phyloP scores from a whole-genome alignment of 2,797 vertebrate species.

The Sebastes alutus region DNA sequence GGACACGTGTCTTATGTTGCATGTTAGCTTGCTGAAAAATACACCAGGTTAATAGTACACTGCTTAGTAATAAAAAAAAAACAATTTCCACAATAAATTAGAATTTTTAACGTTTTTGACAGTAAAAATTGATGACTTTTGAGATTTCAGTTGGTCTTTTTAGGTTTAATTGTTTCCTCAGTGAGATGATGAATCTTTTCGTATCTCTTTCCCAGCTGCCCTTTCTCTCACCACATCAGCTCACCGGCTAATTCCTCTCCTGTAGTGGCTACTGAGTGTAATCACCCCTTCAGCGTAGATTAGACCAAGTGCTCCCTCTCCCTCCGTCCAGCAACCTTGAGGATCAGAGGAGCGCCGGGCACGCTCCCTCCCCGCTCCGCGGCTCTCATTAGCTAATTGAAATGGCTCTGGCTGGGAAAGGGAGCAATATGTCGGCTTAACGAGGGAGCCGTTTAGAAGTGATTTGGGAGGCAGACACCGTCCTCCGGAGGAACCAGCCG shows the following conservation, averaged over 20 bases:
- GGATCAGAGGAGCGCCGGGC: conserved; percentile 4
- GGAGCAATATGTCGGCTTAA: conserved; percentile 60
- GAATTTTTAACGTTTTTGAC: neutral
- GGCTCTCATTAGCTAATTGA: conserved; percentile 69
- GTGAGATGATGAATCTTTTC: neutral
- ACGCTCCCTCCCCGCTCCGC: neutral
- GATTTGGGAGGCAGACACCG: conserved; percentile 48
- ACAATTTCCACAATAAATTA: neutral
- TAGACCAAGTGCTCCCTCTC: neutral
- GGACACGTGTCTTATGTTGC: neutral
- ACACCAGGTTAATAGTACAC: neutral
- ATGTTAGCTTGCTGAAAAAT: neutral
- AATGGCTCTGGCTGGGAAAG: conserved; percentile 40
- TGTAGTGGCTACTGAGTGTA: conserved; percentile 46
- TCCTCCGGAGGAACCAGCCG: neutral
- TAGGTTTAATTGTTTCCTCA: neutral
- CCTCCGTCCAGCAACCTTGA: conserved; percentile 34
- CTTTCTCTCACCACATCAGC: conserved; percentile 36
- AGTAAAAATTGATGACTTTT: neutral
- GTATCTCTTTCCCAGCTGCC: neutral
- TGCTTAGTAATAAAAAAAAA: neutral
- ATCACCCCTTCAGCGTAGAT: conserved; percentile 52
- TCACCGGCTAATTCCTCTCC: conserved; percentile 20
- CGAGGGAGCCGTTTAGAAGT: conserved; percentile 47
- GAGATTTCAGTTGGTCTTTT: neutral